Percentiles rank a stretch among this genome's conserved stretches.
phyloP scores from a whole-genome alignment of 1,140 invertebrate species.

The Microplitis demolitor region DNA sequence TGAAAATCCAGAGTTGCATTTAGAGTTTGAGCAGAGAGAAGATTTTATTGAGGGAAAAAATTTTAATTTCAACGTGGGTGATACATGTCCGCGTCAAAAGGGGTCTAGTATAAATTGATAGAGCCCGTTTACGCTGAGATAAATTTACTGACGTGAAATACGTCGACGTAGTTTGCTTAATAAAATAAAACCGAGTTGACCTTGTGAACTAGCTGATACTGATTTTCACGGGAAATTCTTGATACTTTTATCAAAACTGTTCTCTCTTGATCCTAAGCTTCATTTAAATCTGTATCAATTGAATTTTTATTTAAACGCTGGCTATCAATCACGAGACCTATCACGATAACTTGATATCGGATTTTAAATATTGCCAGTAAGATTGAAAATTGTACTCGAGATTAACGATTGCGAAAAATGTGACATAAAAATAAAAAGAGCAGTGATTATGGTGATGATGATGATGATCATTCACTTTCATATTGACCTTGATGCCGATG shows the following conservation, averaged over 20 bases:
- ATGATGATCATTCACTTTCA: not conserved
- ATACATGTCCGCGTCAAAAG: not conserved
- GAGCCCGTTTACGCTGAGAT: constrained; percentile 31
- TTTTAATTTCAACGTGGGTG: not conserved
- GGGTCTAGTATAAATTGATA: constrained; percentile 34
- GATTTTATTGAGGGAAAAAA: not conserved
- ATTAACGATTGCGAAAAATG: not conserved
- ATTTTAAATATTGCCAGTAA: no score
- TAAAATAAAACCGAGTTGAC: constrained; percentile 42
- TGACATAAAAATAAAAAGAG: not conserved
- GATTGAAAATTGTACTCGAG: no score
- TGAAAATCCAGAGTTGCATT: no score
- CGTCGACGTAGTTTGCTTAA: constrained; percentile 30
- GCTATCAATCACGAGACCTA: not conserved
- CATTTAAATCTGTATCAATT: not conserved
- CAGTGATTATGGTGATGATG: not conserved
- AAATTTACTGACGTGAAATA: constrained; percentile 40
- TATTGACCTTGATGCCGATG: not conserved
- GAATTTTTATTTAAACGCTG: no score
- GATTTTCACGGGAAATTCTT: constrained; percentile 42
- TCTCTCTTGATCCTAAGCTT: no score
- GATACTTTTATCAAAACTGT: no score
- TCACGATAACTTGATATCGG: no score
- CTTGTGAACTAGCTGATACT: constrained; percentile 42
- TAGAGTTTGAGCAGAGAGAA: no score